Percentiles rank a stretch among this genome's conserved stretches.
Evolutionary conservation across 2,797 vertebrate species (phyloP).

Genomic region (Paratrypauchen microcephalus): DNA sequence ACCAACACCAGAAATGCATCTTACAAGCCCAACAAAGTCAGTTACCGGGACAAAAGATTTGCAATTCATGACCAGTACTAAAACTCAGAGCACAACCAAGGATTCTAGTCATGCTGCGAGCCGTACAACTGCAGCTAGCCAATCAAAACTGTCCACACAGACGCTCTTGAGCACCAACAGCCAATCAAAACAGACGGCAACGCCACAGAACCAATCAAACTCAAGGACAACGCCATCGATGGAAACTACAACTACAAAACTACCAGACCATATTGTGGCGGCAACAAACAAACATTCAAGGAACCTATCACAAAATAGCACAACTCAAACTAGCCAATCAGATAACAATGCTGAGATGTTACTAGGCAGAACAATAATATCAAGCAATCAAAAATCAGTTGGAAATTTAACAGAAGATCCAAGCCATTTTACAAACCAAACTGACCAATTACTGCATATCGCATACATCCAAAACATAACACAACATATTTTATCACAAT

Average conservation of each 20-base stretch:
- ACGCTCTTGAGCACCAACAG: not conserved
- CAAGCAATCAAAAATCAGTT: conserved; percentile 9
- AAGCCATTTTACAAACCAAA: not conserved
- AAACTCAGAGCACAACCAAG: not conserved
- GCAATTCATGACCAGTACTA: not conserved
- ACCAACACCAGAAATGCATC: not conserved
- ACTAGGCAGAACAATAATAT: conserved; percentile 3
- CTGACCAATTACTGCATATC: not conserved
- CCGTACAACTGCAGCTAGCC: not conserved
- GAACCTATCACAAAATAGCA: conserved; percentile 1
- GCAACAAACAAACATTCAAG: not conserved
- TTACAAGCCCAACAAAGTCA: not conserved
- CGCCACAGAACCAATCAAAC: not conserved
- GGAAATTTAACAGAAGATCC: not conserved
- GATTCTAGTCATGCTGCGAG: not conserved
- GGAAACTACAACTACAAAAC: conserved; percentile 1
- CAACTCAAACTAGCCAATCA: conserved; percentile 26
- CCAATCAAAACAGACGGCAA: not conserved
- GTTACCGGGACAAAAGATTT: too few species aligned
- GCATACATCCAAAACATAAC: not conserved
- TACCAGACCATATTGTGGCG: not conserved
- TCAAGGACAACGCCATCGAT: not conserved
- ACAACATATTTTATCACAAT: not conserved
- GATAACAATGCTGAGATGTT: not conserved
- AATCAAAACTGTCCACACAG: not conserved